These are phyloP conservation scores for Rousettus madagascariensis DNA, from an alignment of 2,797 vertebrate species.

Conservation along the genomic window DNA sequence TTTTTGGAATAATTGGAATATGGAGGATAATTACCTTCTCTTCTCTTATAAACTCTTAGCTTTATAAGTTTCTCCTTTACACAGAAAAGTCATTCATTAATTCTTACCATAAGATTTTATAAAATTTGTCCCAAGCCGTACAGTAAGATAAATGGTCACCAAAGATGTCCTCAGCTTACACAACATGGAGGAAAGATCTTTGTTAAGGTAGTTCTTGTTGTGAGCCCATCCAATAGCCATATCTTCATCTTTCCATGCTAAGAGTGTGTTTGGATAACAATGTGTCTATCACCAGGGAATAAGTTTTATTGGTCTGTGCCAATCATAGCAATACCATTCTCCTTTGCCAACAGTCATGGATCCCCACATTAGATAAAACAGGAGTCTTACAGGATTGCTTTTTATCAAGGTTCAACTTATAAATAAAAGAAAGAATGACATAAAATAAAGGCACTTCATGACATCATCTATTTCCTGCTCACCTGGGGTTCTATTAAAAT, in stretches of 20 bases:
- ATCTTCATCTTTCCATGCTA: not conserved
- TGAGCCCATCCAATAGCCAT: no score
- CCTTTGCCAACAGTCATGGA: not conserved
- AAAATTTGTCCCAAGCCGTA: not conserved
- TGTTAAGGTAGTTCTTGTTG: not conserved
- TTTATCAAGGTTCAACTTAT: not conserved
- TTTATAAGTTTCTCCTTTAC: not conserved
- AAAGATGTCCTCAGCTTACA: not conserved
- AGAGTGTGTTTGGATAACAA: not conserved
- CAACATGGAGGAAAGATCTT: not conserved
- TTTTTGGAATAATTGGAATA: not conserved
- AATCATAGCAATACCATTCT: not conserved
- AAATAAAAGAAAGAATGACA: not conserved
- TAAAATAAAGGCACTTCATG: not conserved
- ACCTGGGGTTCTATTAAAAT: not conserved
- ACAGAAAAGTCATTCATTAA: not conserved
- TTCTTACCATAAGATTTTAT: not conserved
- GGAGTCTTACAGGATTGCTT: not conserved
- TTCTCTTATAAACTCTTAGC: not conserved
- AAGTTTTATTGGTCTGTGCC: not conserved
- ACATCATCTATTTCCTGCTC: not conserved
- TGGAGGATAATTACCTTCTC: not conserved
- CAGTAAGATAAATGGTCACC: not conserved
- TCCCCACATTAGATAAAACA: not conserved
- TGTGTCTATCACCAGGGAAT: not conserved